Base-by-base conservation (phyloP, 2,113 vertebrate genomes). In the Lepisosteus osseus region DNA sequence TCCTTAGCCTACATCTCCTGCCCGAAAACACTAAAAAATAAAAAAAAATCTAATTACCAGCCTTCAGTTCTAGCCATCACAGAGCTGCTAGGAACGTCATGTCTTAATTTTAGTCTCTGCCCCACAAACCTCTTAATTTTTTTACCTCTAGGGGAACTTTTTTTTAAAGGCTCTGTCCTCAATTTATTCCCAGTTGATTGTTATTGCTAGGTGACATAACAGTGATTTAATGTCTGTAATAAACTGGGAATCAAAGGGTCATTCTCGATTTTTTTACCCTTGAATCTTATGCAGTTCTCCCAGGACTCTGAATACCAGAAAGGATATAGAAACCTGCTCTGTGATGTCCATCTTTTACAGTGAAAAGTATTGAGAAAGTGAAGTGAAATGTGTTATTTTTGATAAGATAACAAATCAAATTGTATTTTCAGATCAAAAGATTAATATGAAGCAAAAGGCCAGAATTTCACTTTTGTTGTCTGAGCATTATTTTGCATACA, bases 71-170 rank as follows among this genome's bases (percentile, higher is more conserved):
- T 17, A 68, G 65, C 40, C 67, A 17, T 61, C 42, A 7, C 41
- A 51, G 55, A 7, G 59, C 45, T 63, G 67, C 47, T 44, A 40
- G 62, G 17, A 45, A 74, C 56, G 2, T 67, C 13, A 54, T 17
- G n/a, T 54, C 57, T 29, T 64, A 63, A 71, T 71, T 71, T 71
- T 64, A 71, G 69, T 55, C 47, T 69, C 29, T 45, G 57, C 45
- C 57, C 66, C 72, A 68, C 42, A 74, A 69, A 74, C 55, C 72
- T 69, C 72, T 64, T 13, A 13, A 15, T 54, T 69, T 17, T 41
- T 54, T 54, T 54, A 17, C 17, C 70, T 71, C 70, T 64, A 17
- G 41, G 17, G 55, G 7, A 4, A 40, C 8, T 4, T 4, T 59
- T 44, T 54, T 69, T 29, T 41, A 4, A 45, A 15, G 4, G 11